A percentile compares a stretch with the other conserved stretches of the same genome.
Evolutionary conservation across 2,113 vertebrate genomes (phyloP).

Genomic region (Pelmatolapia mariae): DNA sequence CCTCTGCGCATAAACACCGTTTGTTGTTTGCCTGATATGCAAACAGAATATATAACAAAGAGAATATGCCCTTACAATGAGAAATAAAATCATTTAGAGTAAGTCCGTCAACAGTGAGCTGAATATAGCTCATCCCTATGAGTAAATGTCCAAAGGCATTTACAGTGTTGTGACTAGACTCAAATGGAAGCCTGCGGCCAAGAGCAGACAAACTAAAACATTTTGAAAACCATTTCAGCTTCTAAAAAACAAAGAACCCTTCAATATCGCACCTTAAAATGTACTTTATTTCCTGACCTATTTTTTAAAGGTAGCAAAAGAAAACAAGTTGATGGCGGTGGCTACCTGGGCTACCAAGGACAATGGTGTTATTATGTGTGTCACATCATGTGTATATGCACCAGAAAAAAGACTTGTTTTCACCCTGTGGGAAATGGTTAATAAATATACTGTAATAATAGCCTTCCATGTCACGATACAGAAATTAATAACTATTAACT

Average conservation of each 20-base stretch:
- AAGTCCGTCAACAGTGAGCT: background rate
- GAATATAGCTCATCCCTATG: conserved; percentile 2
- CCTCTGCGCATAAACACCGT: conserved; percentile 14
- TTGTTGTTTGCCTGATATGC: conserved; percentile 38
- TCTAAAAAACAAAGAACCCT: conserved; percentile 11
- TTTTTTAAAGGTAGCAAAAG: background rate
- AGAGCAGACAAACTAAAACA: conserved; percentile 15
- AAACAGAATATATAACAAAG: conserved; percentile 10
- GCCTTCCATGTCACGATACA: background rate
- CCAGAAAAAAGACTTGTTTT: background rate
- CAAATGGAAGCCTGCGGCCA: conserved; percentile 34
- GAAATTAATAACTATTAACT: background rate
- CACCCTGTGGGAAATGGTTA: background rate
- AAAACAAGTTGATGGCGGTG: background rate
- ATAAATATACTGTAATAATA: background rate
- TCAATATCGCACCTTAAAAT: background rate
- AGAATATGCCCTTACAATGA: background rate
- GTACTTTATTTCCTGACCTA: background rate
- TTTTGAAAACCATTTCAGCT: conserved; percentile 45
- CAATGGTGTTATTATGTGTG: background rate
- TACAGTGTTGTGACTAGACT: conserved; percentile 41
- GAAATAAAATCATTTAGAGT: background rate
- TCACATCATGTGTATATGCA: background rate
- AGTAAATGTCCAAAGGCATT: conserved; percentile 40
- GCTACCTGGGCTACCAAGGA: background rate